Evolutionary conservation across 2,888 invertebrate species (phyloP), one percentile per base, ranked within the genome.

Genomic region (Pyrochroa serraticornis): DNA sequence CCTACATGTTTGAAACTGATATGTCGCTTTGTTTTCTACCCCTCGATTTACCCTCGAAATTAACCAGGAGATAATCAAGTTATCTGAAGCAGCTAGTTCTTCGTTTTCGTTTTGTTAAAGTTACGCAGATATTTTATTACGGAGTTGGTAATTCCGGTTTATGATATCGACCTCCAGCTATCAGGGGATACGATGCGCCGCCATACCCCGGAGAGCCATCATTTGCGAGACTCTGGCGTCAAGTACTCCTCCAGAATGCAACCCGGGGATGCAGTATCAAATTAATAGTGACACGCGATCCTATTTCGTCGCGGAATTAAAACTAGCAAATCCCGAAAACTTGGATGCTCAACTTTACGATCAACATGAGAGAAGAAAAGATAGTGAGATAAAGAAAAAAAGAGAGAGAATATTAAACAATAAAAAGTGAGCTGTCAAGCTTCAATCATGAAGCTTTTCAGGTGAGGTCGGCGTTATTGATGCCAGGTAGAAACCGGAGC

Each of bases 81-180:
- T 22, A 6, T 42, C 42, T 10, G 22, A 22, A 22, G 22, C 36
- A 2, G 6, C 36, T 3, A 6, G 36, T 10, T 10, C 7, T n/a
- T 13, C 14, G 41, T 22, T 47, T 41, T 48, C 33, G 47, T 63
- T 59, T 57, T 53, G 53, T 47, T 56, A 58, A 58, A 65, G 63
- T 61, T 65, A 64, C 66, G 59, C 60, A 64, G 70, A 68, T 68
- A 67, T 69, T 69, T 70, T 70, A 68, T 64, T 63, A 66, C 63
- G 49, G 63, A 65, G 65, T 67, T 55, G 66, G 66, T 70, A 67
- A 69, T 70, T 65, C 69, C 56, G 65, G 62, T 68, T 70, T 68
- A 70, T 67, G 68, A 69, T 69, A 69, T 70, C 69, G 70, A 70
- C 70, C 70, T 68, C 64, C 62, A 65, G 64, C 67, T 68, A 69